phyloP scores from a whole-genome alignment of 2,888 invertebrate species.

The Melanostoma scalare region DNA sequence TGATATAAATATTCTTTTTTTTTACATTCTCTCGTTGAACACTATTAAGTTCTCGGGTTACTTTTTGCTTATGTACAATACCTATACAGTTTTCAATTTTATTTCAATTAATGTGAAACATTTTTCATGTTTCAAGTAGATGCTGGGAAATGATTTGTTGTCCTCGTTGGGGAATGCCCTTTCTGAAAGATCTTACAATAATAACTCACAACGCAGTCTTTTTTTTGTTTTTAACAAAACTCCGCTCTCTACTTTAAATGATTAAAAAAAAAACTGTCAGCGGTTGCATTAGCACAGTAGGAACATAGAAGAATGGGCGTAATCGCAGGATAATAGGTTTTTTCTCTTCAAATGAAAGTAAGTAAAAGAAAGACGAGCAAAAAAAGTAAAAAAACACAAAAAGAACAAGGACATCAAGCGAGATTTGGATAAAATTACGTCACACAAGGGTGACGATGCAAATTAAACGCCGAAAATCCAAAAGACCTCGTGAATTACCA shows the following conservation, averaged over 20 bases:
- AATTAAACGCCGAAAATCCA: constrained; percentile 65
- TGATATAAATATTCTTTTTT: constrained; percentile 13
- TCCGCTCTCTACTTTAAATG: constrained; percentile 57
- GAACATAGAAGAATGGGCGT: not conserved
- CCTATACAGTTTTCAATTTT: constrained; percentile 51
- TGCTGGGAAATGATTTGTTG: constrained; percentile 63
- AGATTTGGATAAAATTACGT: constrained; percentile 57
- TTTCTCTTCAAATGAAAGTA: constrained; percentile 3
- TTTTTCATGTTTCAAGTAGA: constrained; percentile 68
- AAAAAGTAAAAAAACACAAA: not conserved
- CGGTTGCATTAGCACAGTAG: constrained; percentile 54
- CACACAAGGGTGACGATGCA: constrained; percentile 70
- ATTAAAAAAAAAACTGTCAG: constrained; percentile 62
- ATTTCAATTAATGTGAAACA: constrained; percentile 71
- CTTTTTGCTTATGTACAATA: not conserved
- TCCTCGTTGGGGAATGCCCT: constrained; percentile 32
- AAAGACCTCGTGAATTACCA: constrained; percentile 63
- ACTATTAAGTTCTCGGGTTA: not conserved
- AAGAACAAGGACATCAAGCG: constrained; percentile 49
- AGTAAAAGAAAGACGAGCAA: not conserved
- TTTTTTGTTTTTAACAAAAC: constrained; percentile 35
- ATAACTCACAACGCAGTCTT: constrained; percentile 55
- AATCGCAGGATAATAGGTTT: constrained; percentile 32
- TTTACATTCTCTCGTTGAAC: not conserved
- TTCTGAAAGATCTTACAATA: constrained; percentile 59